Evolutionary conservation across 2,113 vertebrate species (phyloP).

Genomic region (Amazona vittata): DNA sequence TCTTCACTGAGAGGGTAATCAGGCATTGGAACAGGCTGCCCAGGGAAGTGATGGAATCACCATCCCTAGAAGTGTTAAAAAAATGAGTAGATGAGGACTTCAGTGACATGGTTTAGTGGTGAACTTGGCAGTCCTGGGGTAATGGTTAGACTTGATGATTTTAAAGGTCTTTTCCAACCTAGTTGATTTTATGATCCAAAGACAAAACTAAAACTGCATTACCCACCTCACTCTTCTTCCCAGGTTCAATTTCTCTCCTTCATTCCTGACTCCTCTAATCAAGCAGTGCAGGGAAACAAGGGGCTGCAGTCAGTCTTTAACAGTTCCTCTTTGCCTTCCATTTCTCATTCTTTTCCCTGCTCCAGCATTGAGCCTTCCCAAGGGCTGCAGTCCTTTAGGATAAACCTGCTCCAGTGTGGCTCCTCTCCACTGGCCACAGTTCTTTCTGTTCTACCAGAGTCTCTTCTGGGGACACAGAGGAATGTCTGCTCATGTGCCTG

Average conservation of each 20-base stretch:
- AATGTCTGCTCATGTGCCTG: neutral
- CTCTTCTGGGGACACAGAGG: neutral
- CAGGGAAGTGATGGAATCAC: neutral
- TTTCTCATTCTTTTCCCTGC: neutral
- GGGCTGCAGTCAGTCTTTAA: rapidly evolving
- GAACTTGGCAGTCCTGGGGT: neutral
- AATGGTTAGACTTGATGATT: neutral
- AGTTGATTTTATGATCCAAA: neutral
- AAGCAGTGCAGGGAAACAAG: no score
- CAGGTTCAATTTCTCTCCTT: neutral
- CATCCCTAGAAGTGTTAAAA: neutral
- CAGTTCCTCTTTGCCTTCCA: neutral
- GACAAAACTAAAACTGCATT: neutral
- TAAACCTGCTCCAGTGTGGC: neutral
- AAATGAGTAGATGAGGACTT: neutral
- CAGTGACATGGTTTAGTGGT: neutral
- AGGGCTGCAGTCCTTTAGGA: neutral
- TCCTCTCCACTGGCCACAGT: neutral
- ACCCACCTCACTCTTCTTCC: neutral
- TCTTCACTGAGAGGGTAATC: neutral
- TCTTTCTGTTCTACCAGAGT: neutral
- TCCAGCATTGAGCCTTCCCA: neutral
- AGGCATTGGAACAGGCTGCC: neutral
- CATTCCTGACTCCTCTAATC: neutral
- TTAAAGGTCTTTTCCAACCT: neutral